Evolutionary conservation across 2,888 invertebrate species (phyloP).

Genomic region (Phorcus lineatus): DNA sequence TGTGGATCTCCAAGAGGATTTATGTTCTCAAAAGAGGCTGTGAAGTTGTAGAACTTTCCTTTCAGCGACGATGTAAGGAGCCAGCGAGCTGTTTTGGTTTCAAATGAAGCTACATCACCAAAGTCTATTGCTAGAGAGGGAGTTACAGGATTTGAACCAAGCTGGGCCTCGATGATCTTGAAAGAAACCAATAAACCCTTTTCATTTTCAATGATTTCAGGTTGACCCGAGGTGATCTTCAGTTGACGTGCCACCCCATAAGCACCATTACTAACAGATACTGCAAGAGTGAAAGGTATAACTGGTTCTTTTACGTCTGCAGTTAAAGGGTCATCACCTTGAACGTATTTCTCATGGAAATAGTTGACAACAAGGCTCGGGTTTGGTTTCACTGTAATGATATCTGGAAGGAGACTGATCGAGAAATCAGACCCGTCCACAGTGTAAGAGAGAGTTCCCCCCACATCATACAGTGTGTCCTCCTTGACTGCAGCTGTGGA

Average conservation of each 20-base stretch:
- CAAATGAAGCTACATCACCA: constrained; percentile 50
- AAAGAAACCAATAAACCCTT: constrained; percentile 56
- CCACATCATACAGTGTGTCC: constrained; percentile 52
- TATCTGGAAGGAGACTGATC: constrained; percentile 54
- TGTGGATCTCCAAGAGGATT: constrained; percentile 59
- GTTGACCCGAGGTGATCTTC: constrained; percentile 57
- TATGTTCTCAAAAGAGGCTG: constrained; percentile 57
- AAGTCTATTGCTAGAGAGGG: constrained; percentile 53
- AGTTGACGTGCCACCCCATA: constrained; percentile 52
- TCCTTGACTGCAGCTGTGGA: constrained; percentile 49
- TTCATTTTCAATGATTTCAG: constrained; percentile 61
- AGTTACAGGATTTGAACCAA: constrained; percentile 39
- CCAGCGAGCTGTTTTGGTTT: constrained; percentile 53
- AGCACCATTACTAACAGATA: constrained; percentile 51
- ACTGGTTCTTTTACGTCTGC: constrained; percentile 44
- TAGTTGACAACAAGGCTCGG: constrained; percentile 55
- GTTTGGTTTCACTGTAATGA: constrained; percentile 59
- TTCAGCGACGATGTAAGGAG: constrained; percentile 50
- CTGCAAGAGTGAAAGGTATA: constrained; percentile 55
- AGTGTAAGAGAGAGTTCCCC: constrained; percentile 53
- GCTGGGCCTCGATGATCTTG: constrained; percentile 51
- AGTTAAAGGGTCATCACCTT: constrained; percentile 59
- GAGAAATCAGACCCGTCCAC: constrained; percentile 50
- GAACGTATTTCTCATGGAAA: constrained; percentile 59
- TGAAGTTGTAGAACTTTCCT: constrained; percentile 57